Conservation (phyloP, 2,888 invertebrate genomes). For the Drosophila lacicola region DNA sequence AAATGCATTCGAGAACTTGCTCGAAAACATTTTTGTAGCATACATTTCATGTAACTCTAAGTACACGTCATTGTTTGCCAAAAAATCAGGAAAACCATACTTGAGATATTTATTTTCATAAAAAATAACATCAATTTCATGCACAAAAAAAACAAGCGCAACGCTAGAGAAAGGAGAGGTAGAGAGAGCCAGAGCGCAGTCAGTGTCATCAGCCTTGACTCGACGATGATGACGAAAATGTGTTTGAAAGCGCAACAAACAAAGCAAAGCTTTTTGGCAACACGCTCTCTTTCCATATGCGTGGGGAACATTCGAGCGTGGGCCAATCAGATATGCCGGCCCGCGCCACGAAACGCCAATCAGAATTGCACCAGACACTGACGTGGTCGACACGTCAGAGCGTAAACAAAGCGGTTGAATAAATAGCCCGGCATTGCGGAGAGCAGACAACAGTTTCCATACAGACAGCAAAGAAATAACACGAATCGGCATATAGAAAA, state of each 20-base stretch:
- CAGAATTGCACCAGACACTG: conserved; percentile 61
- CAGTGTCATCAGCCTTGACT: conserved; percentile 52
- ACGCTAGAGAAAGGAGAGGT: background rate
- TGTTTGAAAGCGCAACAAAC: conserved; percentile 40
- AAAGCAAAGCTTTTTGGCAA: conserved; percentile 36
- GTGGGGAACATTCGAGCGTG: conserved; percentile 48
- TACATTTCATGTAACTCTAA: background rate
- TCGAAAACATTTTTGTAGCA: background rate
- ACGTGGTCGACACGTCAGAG: conserved; percentile 63
- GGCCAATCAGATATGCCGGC: conserved; percentile 67
- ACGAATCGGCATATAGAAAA: conserved; percentile 44
- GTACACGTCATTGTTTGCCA: conserved; percentile 49
- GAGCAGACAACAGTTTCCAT: conserved; percentile 82
- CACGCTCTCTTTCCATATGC: conserved; percentile 20
- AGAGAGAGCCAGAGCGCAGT: background rate
- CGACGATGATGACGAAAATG: conserved; percentile 21
- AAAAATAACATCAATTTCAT: conserved; percentile 13
- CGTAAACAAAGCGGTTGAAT: conserved; percentile 68
- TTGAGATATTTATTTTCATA: conserved; percentile 19
- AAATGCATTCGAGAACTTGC: background rate
- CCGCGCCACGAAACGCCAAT: conserved; percentile 73
- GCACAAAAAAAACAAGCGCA: conserved; percentile 6
- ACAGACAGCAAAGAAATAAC: conserved; percentile 76
- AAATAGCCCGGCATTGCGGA: conserved; percentile 77
- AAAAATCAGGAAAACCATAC: conserved; percentile 14